These are phyloP conservation scores for Microplitis deprimator DNA, from an alignment of 2,888 invertebrate species.

Conservation along the genomic window DNA sequence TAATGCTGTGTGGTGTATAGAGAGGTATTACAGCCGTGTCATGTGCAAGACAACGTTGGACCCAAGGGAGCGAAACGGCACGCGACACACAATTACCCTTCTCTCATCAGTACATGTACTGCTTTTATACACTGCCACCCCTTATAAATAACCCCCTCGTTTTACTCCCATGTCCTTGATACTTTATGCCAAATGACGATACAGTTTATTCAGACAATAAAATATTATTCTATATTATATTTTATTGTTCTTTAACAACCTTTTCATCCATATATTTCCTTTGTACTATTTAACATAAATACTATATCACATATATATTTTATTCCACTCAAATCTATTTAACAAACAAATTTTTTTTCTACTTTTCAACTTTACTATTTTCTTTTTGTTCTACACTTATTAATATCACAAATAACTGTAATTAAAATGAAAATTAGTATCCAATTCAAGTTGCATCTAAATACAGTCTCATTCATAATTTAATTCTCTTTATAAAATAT, in stretches of 20 bases:
- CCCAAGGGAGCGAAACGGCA: conserved; percentile 61
- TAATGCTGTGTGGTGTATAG: conserved; percentile 18
- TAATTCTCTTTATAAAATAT: too few relatives aligned
- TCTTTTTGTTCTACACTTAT: too few relatives aligned
- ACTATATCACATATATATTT: too few relatives aligned
- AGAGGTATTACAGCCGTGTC: conserved; percentile 54
- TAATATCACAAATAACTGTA: too few relatives aligned
- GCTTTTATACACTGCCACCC: neutral
- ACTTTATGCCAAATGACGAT: conserved; percentile 14
- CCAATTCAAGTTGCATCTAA: too few relatives aligned
- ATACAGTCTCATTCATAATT: too few relatives aligned
- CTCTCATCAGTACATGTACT: conserved; percentile 31
- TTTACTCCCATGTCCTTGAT: neutral
- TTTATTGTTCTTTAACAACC: neutral
- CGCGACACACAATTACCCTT: conserved; percentile 56
- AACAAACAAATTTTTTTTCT: too few relatives aligned
- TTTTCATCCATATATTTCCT: neutral
- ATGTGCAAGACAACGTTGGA: conserved; percentile 65
- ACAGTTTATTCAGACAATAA: neutral
- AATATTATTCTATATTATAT: neutral
- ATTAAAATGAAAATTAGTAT: too few relatives aligned
- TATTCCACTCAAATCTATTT: too few relatives aligned
- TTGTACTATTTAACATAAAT: conserved; percentile 1
- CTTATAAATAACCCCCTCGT: neutral
- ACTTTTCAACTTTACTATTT: too few relatives aligned